Conservation (phyloP, 2,113 vertebrate genomes). For the Pagrus major region DNA sequence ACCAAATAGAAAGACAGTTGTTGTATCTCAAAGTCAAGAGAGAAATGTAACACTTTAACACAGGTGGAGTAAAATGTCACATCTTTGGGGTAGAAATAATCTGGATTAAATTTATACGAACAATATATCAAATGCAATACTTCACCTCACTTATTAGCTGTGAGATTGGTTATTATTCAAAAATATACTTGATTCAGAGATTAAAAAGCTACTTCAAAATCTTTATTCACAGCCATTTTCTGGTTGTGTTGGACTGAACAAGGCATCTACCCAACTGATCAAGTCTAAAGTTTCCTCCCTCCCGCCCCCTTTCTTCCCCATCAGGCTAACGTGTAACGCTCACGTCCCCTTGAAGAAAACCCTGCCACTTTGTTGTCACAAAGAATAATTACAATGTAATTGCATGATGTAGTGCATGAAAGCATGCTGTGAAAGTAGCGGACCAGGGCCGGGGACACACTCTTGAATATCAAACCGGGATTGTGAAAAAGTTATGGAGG, state of each 20-base stretch:
- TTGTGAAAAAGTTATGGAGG: slow-evolving; percentile 63
- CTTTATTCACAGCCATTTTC: not conserved
- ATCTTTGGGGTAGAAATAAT: not conserved
- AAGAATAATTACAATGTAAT: slow-evolving; percentile 61
- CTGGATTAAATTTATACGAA: not conserved
- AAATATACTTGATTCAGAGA: not conserved
- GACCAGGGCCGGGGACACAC: slow-evolving; percentile 39
- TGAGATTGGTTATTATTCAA: not conserved
- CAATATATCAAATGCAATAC: not conserved
- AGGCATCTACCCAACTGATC: not conserved
- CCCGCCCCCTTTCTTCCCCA: not conserved
- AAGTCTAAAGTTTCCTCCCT: not conserved
- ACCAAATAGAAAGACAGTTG: not conserved
- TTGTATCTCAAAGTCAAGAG: not conserved
- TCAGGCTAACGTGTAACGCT: slow-evolving; percentile 6
- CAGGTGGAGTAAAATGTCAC: not conserved
- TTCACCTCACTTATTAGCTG: not conserved
- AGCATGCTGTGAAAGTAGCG: slow-evolving; percentile 45
- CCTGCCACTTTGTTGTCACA: slow-evolving; percentile 51
- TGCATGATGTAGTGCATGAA: slow-evolving; percentile 58
- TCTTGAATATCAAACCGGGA: slow-evolving; percentile 52
- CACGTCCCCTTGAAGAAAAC: slow-evolving; percentile 39
- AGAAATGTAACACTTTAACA: not conserved
- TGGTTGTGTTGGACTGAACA: not conserved
- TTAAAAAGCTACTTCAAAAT: not conserved